A percentile compares a stretch with the other conserved stretches of the same genome.
Conservation (phyloP, 2,797 vertebrate species). For the Danio kyathit region DNA sequence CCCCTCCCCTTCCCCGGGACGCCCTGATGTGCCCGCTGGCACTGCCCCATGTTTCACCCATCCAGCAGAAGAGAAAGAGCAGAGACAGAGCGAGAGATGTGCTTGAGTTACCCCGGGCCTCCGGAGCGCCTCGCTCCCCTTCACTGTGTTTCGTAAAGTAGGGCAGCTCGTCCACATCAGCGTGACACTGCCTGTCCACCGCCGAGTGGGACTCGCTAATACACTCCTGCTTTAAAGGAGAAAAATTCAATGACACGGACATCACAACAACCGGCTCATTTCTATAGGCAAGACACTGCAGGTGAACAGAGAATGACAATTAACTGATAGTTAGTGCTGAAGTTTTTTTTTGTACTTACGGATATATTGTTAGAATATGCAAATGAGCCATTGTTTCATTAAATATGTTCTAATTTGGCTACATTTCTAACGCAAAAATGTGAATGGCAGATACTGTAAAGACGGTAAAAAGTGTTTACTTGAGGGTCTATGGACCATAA, state of each 20-base stretch:
- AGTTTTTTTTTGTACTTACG: too few species aligned
- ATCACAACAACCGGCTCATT: slow-evolving; percentile 20
- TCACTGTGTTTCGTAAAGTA: slow-evolving; percentile 67
- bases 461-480: too few species aligned
- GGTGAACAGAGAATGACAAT: too few species aligned
- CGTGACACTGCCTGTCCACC: slow-evolving; percentile 61
- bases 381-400: too few species aligned
- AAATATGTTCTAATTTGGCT: too few species aligned
- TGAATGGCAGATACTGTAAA: too few species aligned
- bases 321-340: too few species aligned
- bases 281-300: too few species aligned
- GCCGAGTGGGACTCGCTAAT: slow-evolving; percentile 65
- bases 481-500: too few species aligned
- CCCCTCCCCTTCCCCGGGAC: slow-evolving; percentile 52
- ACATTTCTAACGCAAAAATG: too few species aligned
- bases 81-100: slow-evolving; percentile 23
- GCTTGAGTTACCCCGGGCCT: slow-evolving; percentile 55
- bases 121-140: slow-evolving; percentile 46
- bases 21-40: slow-evolving; percentile 58
- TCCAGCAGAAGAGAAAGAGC: slow-evolving; percentile 54
- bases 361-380: too few species aligned
- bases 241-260: slow-evolving; percentile 46
- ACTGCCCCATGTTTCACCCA: slow-evolving; percentile 64
- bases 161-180: slow-evolving; percentile 75
- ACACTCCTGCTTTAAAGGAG: slow-evolving; percentile 51